Evolutionary conservation across 2,888 invertebrate species (phyloP).

Genomic region (Mesorhabditis belari): DNA sequence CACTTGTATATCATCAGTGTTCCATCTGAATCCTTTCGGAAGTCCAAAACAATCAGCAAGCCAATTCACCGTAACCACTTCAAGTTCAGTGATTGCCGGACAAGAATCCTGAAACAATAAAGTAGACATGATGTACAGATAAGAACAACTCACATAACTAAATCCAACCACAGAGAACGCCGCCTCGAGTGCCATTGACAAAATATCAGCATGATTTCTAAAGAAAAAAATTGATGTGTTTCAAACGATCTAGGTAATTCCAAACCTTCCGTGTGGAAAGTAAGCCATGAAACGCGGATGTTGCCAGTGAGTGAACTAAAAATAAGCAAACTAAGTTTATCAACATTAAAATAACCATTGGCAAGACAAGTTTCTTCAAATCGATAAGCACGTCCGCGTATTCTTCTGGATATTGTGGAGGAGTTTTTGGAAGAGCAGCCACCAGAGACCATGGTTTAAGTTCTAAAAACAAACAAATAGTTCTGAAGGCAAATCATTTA

Average conservation of each 20-base stretch:
- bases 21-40: conserved; percentile 7
- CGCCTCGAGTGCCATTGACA: neutral
- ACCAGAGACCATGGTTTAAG: neutral
- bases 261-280: neutral
- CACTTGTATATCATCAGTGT: neutral
- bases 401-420: neutral
- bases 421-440: neutral
- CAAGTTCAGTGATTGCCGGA: conserved; percentile 15
- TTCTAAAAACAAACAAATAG: too few relatives aligned
- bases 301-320: neutral
- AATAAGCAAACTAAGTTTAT: neutral
- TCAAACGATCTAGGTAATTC: too few relatives aligned
- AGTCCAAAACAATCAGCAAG: conserved; percentile 11
- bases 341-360: neutral
- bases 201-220: neutral
- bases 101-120: conserved; percentile 1
- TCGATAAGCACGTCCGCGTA: neutral
- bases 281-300: neutral
- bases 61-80: conserved; percentile 14
- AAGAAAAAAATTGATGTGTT: too few relatives aligned
- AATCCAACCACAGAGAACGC: neutral
- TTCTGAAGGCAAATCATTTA: too few relatives aligned
- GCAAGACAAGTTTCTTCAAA: neutral
- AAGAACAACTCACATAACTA: neutral
- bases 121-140: too few relatives aligned